These are phyloP conservation scores for Ceraclea dissimilis DNA, from an alignment of 2,888 invertebrate genomes.

Conservation along the genomic window DNA sequence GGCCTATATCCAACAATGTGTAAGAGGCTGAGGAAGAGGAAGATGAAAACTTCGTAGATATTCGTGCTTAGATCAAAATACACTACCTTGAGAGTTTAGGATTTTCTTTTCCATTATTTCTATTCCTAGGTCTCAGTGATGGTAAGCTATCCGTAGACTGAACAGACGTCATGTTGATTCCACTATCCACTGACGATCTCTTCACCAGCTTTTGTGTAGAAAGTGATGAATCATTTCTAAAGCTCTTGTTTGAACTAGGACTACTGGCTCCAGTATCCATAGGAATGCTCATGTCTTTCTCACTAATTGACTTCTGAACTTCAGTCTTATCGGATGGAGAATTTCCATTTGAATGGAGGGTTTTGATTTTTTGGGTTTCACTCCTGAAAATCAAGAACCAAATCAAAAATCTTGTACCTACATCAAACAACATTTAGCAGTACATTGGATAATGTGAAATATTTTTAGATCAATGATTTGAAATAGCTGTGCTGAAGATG, in stretches of 20 bases:
- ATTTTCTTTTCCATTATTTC: conserved; percentile 30
- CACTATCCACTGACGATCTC: conserved; percentile 70
- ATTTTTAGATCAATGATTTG: no score
- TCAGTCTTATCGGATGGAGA: conserved; percentile 13
- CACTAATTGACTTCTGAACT: conserved; percentile 8
- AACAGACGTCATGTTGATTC: conserved; percentile 59
- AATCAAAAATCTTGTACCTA: neutral
- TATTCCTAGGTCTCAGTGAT: conserved; percentile 27
- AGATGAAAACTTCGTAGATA: no score
- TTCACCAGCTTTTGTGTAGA: conserved; percentile 46
- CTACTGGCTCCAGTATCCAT: conserved; percentile 25
- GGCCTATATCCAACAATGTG: no score
- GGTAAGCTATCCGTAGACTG: conserved; percentile 34
- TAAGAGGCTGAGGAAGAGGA: no score
- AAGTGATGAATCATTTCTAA: conserved; percentile 15
- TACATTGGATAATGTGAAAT: no score
- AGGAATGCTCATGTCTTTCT: conserved; percentile 24
- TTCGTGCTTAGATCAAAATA: no score
- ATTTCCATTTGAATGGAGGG: conserved; percentile 35
- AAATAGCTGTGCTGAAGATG: no score
- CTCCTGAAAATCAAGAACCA: conserved; percentile 31
- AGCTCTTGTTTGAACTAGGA: conserved; percentile 22
- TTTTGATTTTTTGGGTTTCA: conserved; percentile 45
- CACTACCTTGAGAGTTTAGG: conserved; percentile 42
- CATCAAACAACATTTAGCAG: neutral